A percentile compares a stretch with the other conserved stretches of the same genome.
Evolutionary conservation across 2,113 vertebrate species (phyloP).

Genomic region (Sphyrna mokarran): DNA sequence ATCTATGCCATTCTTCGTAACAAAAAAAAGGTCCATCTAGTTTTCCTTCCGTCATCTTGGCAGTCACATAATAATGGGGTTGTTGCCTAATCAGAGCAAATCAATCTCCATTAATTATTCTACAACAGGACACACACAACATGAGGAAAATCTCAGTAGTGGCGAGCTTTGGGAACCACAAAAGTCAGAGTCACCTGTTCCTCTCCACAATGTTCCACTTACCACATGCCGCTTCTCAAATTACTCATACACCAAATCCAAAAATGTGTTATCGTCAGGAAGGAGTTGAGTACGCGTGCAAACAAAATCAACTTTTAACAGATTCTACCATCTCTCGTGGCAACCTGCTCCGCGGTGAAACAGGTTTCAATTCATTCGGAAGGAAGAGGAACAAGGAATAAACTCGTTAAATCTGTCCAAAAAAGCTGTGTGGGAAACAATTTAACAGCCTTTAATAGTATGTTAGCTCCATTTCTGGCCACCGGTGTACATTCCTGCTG

Average conservation of each 20-base stretch:
- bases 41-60: not conserved
- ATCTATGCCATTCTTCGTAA: not conserved
- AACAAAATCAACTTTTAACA: not conserved
- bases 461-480: conserved; percentile 60
- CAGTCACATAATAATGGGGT: not conserved
- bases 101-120: not conserved
- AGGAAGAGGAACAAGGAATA: conserved; percentile 5
- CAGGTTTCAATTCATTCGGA: not conserved
- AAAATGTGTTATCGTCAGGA: not conserved
- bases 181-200: not conserved
- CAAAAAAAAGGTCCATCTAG: not conserved
- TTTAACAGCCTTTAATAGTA: conserved; percentile 54
- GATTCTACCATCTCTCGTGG: not conserved
- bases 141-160: not conserved
- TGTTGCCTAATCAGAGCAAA: not conserved
- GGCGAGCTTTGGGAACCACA: not conserved
- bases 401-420: conserved; percentile 49
- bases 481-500: conserved; percentile 59
- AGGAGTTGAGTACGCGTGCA: not conserved
- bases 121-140: not conserved
- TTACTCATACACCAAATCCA: not conserved
- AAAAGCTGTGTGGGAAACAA: conserved; percentile 45
- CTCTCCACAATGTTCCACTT: not conserved
- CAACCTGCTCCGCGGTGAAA: not conserved
- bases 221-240: not conserved